A percentile compares a stretch with the other conserved stretches of the same genome.
These are phyloP conservation scores for Imbricaverruca yamaguchii DNA, from an alignment of 2,888 invertebrate genomes.

Conservation along the genomic window DNA sequence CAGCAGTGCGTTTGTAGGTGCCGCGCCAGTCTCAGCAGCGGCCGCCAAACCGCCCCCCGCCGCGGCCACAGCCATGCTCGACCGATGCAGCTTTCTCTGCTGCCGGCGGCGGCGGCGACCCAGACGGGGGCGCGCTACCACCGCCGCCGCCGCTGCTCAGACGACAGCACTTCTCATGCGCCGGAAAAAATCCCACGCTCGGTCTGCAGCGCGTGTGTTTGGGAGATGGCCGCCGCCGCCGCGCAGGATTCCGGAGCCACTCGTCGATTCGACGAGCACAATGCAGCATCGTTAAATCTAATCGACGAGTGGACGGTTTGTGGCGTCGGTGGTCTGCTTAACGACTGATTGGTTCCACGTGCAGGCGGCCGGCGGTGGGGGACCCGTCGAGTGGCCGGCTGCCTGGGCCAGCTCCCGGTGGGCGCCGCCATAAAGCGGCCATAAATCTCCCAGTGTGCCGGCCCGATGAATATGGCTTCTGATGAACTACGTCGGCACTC, in stretches of 20 bases:
- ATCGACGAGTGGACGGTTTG: neutral
- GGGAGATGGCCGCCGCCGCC: neutral
- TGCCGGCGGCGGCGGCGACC: no score
- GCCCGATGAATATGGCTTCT: neutral
- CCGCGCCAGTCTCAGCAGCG: no score
- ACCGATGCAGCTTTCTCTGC: no score
- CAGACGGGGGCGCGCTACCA: no score
- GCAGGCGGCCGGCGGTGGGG: neutral
- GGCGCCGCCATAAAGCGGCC: neutral
- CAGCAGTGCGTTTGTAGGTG: no score
- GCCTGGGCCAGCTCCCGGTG: neutral
- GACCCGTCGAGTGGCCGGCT: neutral
- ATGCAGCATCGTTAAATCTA: neutral
- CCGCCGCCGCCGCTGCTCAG: no score
- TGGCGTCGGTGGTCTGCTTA: neutral
- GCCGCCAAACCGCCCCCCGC: no score
- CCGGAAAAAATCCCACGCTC: neutral
- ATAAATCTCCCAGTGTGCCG: neutral
- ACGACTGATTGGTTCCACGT: neutral
- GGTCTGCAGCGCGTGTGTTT: neutral
- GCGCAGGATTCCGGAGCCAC: neutral
- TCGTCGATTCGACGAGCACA: neutral
- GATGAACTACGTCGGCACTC: neutral
- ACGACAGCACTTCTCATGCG: neutral
- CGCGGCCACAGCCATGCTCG: no score